Evolutionary conservation across 2,888 invertebrate genomes (phyloP), one percentile per base, ranked within the genome.

Genomic region (Lampropteryx suffumata): DNA sequence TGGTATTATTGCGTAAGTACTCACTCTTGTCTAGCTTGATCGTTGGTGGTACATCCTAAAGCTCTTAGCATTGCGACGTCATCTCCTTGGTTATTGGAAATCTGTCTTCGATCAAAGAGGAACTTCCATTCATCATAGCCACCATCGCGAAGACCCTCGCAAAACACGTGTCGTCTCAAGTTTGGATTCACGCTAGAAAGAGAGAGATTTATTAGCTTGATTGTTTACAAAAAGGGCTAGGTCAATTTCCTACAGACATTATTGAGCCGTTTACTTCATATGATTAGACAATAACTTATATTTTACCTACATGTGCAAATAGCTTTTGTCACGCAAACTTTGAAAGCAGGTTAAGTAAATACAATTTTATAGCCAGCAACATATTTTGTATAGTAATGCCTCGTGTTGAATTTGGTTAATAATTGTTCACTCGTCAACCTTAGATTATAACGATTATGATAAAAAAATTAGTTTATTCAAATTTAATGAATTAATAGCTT

Each of bases 101-200:
- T 49, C 1, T 58, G 50, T n/a, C 73, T 64, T 1, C 79, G 71
- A 6, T 73, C 58, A 42, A 74, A 62, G n/a, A 93, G 76, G 73
- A 91, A 92, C 12, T 87, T 73, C 94, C 94, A 95, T 49, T 93
- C 94, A 0, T 77, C 76, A n/a, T 83, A 76, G 0, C 82, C 87
- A 1, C 94, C 94, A 10, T 91, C 66, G 5, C 81, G 83, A 0
- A 94, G 82, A n/a, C 92, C 94, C 8, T 88, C 79, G 70, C 94
- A 94, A 73, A 93, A 94, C 0, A 93, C 92, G 7, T 91, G 87
- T 0, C 90, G 79, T 57, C 93, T 90, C 34, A 93, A 66, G 61
- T 94, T 93, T 0, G 92, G 92, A 51, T 93, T 87, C 8, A 94
- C 89, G 1, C 90, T 88, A 60, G n/a, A 73, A 54, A 66, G 3